Evolutionary conservation across 2,797 vertebrate species (phyloP), one percentile per base, ranked within the genome.

Genomic region (Lates japonicus): DNA sequence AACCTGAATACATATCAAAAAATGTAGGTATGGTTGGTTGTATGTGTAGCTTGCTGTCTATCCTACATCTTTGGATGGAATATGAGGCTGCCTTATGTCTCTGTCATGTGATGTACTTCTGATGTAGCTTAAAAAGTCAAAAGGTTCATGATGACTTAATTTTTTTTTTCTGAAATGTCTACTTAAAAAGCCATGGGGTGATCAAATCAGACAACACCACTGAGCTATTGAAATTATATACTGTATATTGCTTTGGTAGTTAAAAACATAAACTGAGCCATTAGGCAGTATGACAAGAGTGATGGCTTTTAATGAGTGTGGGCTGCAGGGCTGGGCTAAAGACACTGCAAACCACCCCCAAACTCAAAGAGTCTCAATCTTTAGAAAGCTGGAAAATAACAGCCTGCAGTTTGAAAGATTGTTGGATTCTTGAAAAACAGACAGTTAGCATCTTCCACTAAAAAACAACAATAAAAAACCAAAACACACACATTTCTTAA

Each of bases 261-360:
- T 54, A 46, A 51, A n/a, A 42, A 51, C 37, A 29, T 14, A 52
- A 76, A 46, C 51, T 29, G 51, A 71, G 76, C 76, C 10, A 14
- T 2, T 7, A 70, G 80, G 19, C 13, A 8, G 25, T 49, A 52
- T 62, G 42, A 78, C 48, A 66, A 61, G 71, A 64, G 63, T 65
- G 54, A 73, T 69, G n/a, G n/a, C n/a, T n/a, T n/a, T n/a, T n/a
- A n/a, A n/a, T n/a, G n/a, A n/a, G n/a, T n/a, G n/a, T n/a, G 37
- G 44, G 37, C 44, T 9, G 0, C 19, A 29, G 73, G 55, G 39
- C 25, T 2, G 52, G 10, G 61, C 22, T 17, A 39, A 48, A 61
- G 22, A 58, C 1, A 3, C 62, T 39, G 29, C 25, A 52, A 17
- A 72, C 42, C 58, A 25, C 25, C 20, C 9, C 20, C 2, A 8